Conservation (phyloP, 2,797 vertebrate species). For the Acropternis orthonyx region DNA sequence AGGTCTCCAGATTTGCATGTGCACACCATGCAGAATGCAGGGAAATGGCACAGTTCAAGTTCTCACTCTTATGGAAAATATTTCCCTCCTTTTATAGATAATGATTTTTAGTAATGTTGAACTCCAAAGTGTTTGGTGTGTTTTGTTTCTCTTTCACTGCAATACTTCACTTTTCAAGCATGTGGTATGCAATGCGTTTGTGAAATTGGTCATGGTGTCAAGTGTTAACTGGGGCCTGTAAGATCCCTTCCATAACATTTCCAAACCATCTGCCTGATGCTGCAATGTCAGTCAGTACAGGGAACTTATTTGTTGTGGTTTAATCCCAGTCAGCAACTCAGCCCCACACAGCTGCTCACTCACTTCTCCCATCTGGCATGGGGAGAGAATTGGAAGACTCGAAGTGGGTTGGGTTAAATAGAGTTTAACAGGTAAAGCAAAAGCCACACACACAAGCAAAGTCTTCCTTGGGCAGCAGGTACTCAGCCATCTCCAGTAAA, state of each 20-base stretch:
- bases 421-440: neutral
- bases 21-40: neutral
- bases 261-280: conserved; percentile 40
- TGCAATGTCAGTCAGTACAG: neutral
- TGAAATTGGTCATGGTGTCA: conserved; percentile 46
- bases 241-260: conserved; percentile 54
- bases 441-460: accelerated
- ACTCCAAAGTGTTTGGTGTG: neutral
- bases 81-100: neutral
- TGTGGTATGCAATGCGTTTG: neutral
- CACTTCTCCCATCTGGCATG: neutral
- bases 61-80: neutral
- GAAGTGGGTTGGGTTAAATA: neutral
- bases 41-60: neutral
- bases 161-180: conserved; percentile 48
- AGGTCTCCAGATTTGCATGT: neutral
- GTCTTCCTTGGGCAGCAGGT: neutral
- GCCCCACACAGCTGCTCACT: neutral
- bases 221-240: conserved; percentile 18
- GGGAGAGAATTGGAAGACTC: neutral
- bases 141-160: conserved; percentile 34
- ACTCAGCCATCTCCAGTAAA: neutral
- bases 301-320: neutral
- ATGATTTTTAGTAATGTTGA: neutral
- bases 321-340: neutral